These are phyloP conservation scores for Scaeva pyrastri DNA, from an alignment of 2,888 invertebrate genomes.

Conservation along the genomic window DNA sequence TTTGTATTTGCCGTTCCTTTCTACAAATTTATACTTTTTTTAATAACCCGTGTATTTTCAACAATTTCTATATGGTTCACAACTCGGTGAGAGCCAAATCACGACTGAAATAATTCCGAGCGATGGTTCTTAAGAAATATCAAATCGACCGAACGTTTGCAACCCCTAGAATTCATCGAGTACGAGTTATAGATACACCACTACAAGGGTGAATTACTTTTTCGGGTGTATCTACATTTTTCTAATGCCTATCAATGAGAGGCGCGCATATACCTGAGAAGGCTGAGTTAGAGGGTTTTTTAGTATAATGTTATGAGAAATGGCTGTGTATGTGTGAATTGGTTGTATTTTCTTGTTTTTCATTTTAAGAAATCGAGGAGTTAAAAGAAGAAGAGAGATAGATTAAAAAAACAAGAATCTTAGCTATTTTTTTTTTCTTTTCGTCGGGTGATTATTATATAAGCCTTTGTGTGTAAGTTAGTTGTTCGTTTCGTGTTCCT, in stretches of 20 bases:
- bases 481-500: conserved; percentile 38
- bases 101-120: conserved; percentile 83
- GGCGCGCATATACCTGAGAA: conserved; percentile 68
- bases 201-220: conserved; percentile 68
- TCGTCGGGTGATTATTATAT: conserved; percentile 63
- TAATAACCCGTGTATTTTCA: conserved; percentile 46
- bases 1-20: conserved; percentile 43
- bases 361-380: conserved; percentile 32
- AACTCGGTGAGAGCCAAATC: conserved; percentile 82
- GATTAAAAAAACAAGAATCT: conserved; percentile 29
- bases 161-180: conserved; percentile 64
- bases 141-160: conserved; percentile 54
- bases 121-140: conserved; percentile 74
- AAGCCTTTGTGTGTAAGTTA: conserved; percentile 67
- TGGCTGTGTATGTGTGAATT: conserved; percentile 41
- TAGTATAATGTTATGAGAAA: not conserved
- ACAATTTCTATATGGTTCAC: conserved; percentile 55
- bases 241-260: conserved; percentile 69
- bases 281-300: conserved; percentile 56
- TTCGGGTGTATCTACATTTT: conserved; percentile 55
- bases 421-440: conserved; percentile 3
- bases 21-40: conserved; percentile 37
- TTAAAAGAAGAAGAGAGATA: conserved; percentile 61
- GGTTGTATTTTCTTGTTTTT: conserved; percentile 26
- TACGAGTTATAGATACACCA: conserved; percentile 64